Base-by-base conservation (phyloP, 2,113 vertebrate species). In the Leptobrachium leishanense region DNA sequence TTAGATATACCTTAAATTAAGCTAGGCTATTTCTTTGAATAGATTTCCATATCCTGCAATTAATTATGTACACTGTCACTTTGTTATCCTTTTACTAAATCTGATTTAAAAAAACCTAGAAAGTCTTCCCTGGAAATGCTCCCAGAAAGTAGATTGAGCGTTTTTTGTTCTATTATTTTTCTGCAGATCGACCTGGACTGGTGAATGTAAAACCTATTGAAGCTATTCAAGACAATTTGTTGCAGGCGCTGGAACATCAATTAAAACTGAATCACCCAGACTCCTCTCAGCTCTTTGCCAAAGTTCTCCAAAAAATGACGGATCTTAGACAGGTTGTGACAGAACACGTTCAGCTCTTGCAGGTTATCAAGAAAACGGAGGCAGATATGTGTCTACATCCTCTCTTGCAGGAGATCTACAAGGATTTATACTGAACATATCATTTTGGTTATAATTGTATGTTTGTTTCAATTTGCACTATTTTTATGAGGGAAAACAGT, bases 241-340 rank as follows among this genome's bases (percentile, higher is more conserved):
- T 99, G 72, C 97, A 99, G 65, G 95, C 98, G 0, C 87, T 99
- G 85, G 97, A 98, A 91, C 93, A 98, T 71, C 97, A 98, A 89
- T 94, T 99, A 31, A 98, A 98, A 89, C 85, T 95, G 62, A 98
- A 94, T 89, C 98, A 99, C 82, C 98, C 98, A 0, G 97, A 98
- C 85, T 95, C 96, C 2, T 93, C 96, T 1, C 97, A 99, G 84
- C 95, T 99, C 43, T 99, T 99, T 62, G 97, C 98, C 87, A 99
- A 98, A 87, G 85, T 98, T 86, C 95, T 99, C 41, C 98, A 99
- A 93, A 99, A 99, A 91, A 99, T 99, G 98, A 98, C 98, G 4
- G 98, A 99, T 92, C 94, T 99, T 87, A 92, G 98, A 84, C 97
- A 99, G 90, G 95, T 99, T 42, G 98, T 99, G 74, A 95, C 97